A percentile compares a stretch with the other conserved stretches of the same genome.
Evolutionary conservation across 2,797 vertebrate genomes (phyloP).

Genomic region (Rhincodon typus): DNA sequence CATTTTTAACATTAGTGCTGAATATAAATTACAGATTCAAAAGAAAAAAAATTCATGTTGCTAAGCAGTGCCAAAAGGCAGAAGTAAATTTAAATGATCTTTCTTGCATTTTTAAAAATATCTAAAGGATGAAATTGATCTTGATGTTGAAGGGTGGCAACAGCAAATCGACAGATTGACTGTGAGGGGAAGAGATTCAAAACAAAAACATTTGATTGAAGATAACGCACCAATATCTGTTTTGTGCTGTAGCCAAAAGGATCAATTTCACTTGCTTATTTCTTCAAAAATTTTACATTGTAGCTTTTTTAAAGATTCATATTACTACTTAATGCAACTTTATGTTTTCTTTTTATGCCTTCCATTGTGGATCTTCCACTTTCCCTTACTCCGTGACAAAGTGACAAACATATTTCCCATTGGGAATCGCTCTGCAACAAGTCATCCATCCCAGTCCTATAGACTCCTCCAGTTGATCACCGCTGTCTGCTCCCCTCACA

Average conservation of each 20-base stretch:
- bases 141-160: not conserved
- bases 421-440: not conserved
- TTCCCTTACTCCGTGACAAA: not conserved
- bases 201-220: not conserved
- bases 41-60: not conserved
- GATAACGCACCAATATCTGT: not conserved
- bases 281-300: not conserved
- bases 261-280: not conserved
- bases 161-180: not conserved
- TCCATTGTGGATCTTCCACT: too few relatives aligned
- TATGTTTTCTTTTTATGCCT: not conserved
- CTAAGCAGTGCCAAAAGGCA: not conserved
- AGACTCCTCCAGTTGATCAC: not conserved
- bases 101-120: not conserved
- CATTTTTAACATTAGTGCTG: conserved; percentile 21
- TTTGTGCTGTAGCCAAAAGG: not conserved
- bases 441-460: not conserved
- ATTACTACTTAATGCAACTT: not conserved
- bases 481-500: not conserved
- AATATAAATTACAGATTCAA: conserved; percentile 19
- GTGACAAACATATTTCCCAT: not conserved
- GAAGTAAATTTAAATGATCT: conserved; percentile 21
- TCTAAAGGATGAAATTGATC: not conserved
- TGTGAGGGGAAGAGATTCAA: too few relatives aligned
- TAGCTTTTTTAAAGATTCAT: not conserved